Evolutionary conservation across 2,797 vertebrate species (phyloP).

Genomic region (Hipposideros larvatus): DNA sequence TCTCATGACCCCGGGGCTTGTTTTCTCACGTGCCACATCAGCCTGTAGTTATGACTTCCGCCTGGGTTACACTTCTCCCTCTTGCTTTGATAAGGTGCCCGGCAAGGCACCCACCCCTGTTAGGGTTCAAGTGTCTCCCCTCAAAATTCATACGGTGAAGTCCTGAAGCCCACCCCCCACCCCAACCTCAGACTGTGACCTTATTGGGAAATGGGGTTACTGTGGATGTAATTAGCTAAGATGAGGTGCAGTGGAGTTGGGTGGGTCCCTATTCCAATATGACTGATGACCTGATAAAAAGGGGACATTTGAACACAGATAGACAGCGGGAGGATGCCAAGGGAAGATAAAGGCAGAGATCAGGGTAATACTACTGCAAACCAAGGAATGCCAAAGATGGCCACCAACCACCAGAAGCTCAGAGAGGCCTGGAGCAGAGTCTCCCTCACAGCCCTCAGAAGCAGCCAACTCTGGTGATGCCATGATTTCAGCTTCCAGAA

Average conservation of each 20-base stretch:
- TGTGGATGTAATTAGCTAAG: not conserved
- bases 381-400: not conserved
- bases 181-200: not conserved
- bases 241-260: not conserved
- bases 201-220: conserved; percentile 3
- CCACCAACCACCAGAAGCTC: not conserved
- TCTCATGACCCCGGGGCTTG: not conserved
- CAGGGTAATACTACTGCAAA: not conserved
- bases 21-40: not conserved
- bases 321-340: not conserved
- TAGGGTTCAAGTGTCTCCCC: not conserved
- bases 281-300: not conserved
- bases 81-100: not conserved
- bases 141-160: not conserved
- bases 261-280: not conserved
- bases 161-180: not conserved
- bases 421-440: not conserved
- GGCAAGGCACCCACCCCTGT: not conserved
- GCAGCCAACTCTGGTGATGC: not conserved
- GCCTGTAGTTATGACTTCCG: not conserved
- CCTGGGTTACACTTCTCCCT: not conserved
- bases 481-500: not conserved
- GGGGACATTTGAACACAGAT: not conserved
- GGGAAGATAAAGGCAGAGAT: not conserved
- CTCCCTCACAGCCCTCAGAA: not conserved